Percentiles rank a stretch among this genome's conserved stretches.
These are phyloP conservation scores for Hyperoodon ampullatus DNA, from an alignment of 2,113 vertebrate species.

Conservation along the genomic window DNA sequence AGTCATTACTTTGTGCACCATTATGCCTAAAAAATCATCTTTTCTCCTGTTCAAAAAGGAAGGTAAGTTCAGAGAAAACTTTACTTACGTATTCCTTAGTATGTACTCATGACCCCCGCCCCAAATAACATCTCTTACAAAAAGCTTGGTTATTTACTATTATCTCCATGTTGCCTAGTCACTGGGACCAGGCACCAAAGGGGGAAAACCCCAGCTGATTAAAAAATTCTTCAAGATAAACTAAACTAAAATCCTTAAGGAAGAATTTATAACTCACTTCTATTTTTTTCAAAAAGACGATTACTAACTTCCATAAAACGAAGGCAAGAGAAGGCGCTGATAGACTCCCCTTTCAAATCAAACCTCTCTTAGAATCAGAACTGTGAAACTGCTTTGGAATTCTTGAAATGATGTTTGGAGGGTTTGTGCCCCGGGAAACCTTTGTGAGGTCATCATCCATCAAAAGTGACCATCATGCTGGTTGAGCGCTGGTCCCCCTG, in stretches of 20 bases:
- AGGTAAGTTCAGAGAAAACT: conserved; percentile 19
- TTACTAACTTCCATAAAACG: background rate
- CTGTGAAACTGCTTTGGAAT: conserved; percentile 30
- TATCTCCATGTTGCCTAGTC: background rate
- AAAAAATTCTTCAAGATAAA: conserved; percentile 36
- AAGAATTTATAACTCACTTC: background rate
- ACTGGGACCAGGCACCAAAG: background rate
- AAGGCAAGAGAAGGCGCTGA: background rate
- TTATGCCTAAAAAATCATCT: conserved; percentile 25
- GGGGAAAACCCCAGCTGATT: background rate
- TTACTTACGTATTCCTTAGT: background rate
- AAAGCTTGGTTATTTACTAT: conserved; percentile 9
- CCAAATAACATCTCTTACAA: conserved; percentile 5
- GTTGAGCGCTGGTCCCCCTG: too few relatives aligned
- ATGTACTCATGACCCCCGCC: background rate
- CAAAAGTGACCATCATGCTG: background rate
- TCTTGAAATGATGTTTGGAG: background rate
- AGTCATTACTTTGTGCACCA: background rate
- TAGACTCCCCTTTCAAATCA: background rate
- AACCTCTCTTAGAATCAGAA: background rate
- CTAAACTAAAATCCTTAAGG: background rate
- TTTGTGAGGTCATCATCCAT: background rate
- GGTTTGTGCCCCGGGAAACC: background rate
- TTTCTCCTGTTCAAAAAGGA: background rate
- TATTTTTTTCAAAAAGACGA: background rate